Evolutionary conservation across 1,140 invertebrate genomes (phyloP).

Genomic region (Monomorium pharaonis): DNA sequence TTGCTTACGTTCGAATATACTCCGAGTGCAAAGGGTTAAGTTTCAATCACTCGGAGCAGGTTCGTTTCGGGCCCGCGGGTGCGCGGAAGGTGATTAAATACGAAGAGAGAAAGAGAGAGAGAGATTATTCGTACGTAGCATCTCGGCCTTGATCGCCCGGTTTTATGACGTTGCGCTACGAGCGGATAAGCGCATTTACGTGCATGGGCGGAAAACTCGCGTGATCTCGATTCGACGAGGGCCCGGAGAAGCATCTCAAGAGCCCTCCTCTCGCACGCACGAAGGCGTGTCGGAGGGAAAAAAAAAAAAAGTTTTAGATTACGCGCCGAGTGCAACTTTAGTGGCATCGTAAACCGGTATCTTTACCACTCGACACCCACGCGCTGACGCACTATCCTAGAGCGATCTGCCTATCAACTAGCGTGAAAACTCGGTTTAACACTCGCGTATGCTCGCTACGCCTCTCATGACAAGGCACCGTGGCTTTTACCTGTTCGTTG

Average conservation of each 20-base stretch:
- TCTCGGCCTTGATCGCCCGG: slow-evolving; percentile 55
- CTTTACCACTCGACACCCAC: slow-evolving; percentile 81
- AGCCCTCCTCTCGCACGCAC: slow-evolving; percentile 58
- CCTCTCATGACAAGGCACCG: slow-evolving; percentile 62
- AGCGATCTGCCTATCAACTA: slow-evolving; percentile 81
- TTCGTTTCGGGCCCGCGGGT: slow-evolving; percentile 21
- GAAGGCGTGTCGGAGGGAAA: slow-evolving; percentile 73
- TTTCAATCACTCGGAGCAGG: slow-evolving; percentile 40
- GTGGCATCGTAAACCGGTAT: slow-evolving; percentile 83
- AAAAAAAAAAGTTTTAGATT: slow-evolving; percentile 76
- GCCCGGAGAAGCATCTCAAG: slow-evolving; percentile 66
- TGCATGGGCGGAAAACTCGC: slow-evolving; percentile 61
- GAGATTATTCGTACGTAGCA: slow-evolving; percentile 57
- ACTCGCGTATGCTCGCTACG: slow-evolving; percentile 64
- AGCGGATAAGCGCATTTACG: slow-evolving; percentile 31
- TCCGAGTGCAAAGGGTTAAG: neutral
- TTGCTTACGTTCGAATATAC: neutral
- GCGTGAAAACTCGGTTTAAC: slow-evolving; percentile 80
- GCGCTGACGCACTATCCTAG: slow-evolving; percentile 79
- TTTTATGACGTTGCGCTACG: slow-evolving; percentile 62
- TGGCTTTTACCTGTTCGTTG: slow-evolving; percentile 55
- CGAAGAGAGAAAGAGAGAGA: slow-evolving; percentile 63
- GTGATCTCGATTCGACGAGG: slow-evolving; percentile 74
- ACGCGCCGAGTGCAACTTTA: slow-evolving; percentile 80
- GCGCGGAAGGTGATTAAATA: slow-evolving; percentile 66